A percentile compares a stretch with the other conserved stretches of the same genome.
Conservation (phyloP, 2,888 invertebrate genomes). For the Odontocolon sp. region DNA sequence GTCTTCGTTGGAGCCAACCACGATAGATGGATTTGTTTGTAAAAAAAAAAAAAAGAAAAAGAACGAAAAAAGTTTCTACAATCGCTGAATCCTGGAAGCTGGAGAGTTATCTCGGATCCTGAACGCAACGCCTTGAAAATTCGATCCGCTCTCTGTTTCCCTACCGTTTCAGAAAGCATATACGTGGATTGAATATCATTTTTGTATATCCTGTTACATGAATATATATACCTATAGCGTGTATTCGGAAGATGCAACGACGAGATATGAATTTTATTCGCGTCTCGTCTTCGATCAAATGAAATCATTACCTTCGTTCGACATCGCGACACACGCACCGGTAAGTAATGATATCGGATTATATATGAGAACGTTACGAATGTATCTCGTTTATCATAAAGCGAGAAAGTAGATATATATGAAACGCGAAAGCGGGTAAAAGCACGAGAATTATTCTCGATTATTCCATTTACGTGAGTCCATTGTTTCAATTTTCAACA, state of each 20-base stretch:
- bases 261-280: background rate
- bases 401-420: no score
- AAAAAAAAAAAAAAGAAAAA: background rate
- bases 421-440: no score
- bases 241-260: no score
- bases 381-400: no score
- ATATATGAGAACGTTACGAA: background rate
- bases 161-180: background rate
- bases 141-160: slow-evolving; percentile 16
- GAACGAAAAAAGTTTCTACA: background rate
- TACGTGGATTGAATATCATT: slow-evolving; percentile 23
- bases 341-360: background rate
- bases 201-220: slow-evolving; percentile 12
- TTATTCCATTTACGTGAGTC: background rate
- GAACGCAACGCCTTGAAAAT: slow-evolving; percentile 15
- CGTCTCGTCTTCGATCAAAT: background rate
- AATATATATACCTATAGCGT: no score
- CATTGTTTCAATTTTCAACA: slow-evolving; percentile 11
- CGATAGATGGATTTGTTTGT: no score
- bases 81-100: background rate
- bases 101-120: background rate
- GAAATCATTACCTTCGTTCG: background rate
- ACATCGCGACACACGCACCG: no score
- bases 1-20: no score
- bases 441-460: background rate